A percentile compares a stretch with the other conserved stretches of the same genome.
Conservation (phyloP, 2,113 vertebrate species). For the Dunckerocampus dactyliophorus region DNA sequence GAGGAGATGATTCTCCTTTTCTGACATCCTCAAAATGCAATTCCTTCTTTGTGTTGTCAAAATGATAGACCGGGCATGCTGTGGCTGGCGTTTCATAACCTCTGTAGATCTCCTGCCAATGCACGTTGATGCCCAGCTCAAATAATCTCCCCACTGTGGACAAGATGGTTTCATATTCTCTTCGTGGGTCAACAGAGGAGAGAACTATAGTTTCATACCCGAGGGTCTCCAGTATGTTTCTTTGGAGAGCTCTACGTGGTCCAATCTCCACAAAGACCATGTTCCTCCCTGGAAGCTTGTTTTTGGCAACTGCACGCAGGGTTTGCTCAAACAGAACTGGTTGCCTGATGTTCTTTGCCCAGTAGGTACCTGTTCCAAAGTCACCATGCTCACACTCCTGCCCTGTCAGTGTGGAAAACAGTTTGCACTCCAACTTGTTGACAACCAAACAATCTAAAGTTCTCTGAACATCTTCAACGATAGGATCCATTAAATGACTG, state of each 20-base stretch:
- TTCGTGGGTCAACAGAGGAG: constrained; percentile 66
- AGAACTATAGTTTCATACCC: constrained; percentile 71
- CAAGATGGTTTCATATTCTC: constrained; percentile 69
- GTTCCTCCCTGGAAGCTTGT: constrained; percentile 43
- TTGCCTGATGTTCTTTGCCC: constrained; percentile 79
- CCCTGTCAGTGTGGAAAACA: constrained; percentile 81
- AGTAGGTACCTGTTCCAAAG: constrained; percentile 76
- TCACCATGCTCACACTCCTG: constrained; percentile 58
- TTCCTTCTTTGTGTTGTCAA: constrained; percentile 72
- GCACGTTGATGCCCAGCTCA: constrained; percentile 74
- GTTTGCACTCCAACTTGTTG: constrained; percentile 58
- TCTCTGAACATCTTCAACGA: constrained; percentile 67
- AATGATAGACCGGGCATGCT: constrained; percentile 77
- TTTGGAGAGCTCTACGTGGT: constrained; percentile 74
- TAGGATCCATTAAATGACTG: constrained; percentile 80
- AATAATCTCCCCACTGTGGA: constrained; percentile 73
- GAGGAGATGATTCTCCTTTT: constrained; percentile 27
- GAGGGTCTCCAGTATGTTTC: constrained; percentile 78
- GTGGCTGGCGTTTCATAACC: constrained; percentile 72
- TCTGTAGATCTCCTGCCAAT: constrained; percentile 75
- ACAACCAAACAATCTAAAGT: constrained; percentile 56
- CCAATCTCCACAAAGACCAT: constrained; percentile 82
- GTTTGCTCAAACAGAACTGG: constrained; percentile 79
- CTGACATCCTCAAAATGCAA: constrained; percentile 62
- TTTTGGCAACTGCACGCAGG: constrained; percentile 53